A percentile compares a stretch with the other conserved stretches of the same genome.
phyloP scores from a whole-genome alignment of 2,888 invertebrate species.

The Acanthosoma haemorrhoidale region DNA sequence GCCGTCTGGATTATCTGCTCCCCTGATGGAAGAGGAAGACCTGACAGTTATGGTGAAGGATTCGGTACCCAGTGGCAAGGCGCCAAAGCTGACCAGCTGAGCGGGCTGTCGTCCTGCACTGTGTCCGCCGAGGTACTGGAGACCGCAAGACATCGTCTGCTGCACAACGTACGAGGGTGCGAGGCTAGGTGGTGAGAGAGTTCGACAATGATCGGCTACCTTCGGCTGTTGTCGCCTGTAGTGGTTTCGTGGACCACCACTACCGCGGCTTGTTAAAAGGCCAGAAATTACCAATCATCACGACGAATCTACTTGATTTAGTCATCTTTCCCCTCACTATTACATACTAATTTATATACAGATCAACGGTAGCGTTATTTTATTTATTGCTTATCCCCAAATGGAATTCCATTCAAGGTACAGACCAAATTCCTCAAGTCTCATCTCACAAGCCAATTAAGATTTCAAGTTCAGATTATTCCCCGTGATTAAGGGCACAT shows the following conservation, averaged over 20 bases:
- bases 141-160: constrained; percentile 19
- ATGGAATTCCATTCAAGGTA: no score
- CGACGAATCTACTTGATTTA: no score
- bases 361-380: no score
- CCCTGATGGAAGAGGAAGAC: not conserved
- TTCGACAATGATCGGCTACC: not conserved
- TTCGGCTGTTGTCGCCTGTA: not conserved
- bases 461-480: no score
- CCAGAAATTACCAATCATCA: no score
- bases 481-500: no score
- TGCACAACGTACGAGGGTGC: not conserved
- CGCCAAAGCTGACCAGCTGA: constrained; percentile 4
- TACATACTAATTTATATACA: no score
- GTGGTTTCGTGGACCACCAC: not conserved
- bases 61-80: not conserved
- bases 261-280: no score
- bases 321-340: no score
- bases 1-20: not conserved
- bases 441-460: no score
- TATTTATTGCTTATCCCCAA: no score
- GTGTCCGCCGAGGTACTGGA: constrained; percentile 7
- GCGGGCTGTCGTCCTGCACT: not conserved
- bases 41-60: not conserved
- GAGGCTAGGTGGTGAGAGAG: not conserved
- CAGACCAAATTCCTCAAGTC: no score